These are phyloP conservation scores for Rhinichthys klamathensis DNA, from an alignment of 2,113 vertebrate genomes.

Conservation along the genomic window DNA sequence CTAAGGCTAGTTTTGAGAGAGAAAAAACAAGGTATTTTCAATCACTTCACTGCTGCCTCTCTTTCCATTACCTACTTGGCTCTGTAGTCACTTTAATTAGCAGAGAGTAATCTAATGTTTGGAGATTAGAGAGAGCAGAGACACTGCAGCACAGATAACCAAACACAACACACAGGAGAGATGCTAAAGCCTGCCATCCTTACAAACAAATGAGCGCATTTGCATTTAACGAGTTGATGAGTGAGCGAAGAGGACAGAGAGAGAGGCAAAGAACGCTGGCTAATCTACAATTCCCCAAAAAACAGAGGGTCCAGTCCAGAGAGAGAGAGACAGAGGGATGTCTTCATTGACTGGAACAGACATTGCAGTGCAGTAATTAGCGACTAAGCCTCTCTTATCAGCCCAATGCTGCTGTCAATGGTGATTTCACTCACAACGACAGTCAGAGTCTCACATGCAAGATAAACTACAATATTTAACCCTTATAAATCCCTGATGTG, in stretches of 20 bases:
- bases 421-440: slow-evolving; percentile 45
- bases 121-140: slow-evolving; percentile 69
- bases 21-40: neutral
- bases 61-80: slow-evolving; percentile 72
- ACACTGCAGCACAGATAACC: slow-evolving; percentile 68
- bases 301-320: slow-evolving; percentile 37
- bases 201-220: slow-evolving; percentile 56
- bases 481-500: slow-evolving; percentile 14
- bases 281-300: slow-evolving; percentile 70
- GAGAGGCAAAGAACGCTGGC: slow-evolving; percentile 48
- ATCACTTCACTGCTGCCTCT: neutral
- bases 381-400: slow-evolving; percentile 64
- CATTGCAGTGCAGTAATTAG: slow-evolving; percentile 67
- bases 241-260: slow-evolving; percentile 43
- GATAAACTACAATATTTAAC: slow-evolving; percentile 31
- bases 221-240: slow-evolving; percentile 52
- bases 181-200: slow-evolving; percentile 57
- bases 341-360: slow-evolving; percentile 69
- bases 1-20: neutral
- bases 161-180: slow-evolving; percentile 67
- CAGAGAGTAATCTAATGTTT: slow-evolving; percentile 67
- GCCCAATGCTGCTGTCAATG: slow-evolving; percentile 58
- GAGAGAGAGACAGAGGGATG: slow-evolving; percentile 61
- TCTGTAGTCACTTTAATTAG: slow-evolving; percentile 71
- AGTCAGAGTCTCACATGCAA: slow-evolving; percentile 14